A percentile compares a stretch with the other conserved stretches of the same genome.
Evolutionary conservation across 2,113 vertebrate genomes (phyloP).

Genomic region (Suncus etruscus): DNA sequence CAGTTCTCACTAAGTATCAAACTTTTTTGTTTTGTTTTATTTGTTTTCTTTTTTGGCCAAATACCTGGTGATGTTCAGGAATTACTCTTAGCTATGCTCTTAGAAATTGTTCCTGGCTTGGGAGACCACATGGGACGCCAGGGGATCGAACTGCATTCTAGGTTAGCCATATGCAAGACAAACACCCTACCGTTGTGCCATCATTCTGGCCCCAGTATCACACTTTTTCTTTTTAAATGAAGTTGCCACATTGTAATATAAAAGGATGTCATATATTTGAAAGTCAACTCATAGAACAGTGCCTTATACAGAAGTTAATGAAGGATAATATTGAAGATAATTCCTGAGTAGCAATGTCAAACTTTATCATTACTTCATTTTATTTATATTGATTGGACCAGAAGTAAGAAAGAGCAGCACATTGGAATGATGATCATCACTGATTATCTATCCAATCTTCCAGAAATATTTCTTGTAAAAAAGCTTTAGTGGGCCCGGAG

Average conservation of each 20-base stretch:
- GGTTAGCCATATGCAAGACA: too few species aligned
- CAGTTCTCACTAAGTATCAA: constrained; percentile 20
- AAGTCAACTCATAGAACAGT: neutral
- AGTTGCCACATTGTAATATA: constrained; percentile 16
- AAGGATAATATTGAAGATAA: neutral
- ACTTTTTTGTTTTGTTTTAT: neutral
- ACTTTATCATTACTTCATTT: neutral
- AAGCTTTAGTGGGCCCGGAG: neutral
- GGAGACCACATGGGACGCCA: too few species aligned
- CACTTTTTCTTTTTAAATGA: neutral
- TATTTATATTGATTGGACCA: neutral
- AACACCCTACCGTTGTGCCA: too few species aligned
- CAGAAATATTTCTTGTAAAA: neutral
- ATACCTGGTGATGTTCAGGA: too few species aligned
- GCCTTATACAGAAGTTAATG: neutral
- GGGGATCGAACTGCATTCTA: too few species aligned
- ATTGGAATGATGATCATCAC: neutral
- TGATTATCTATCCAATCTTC: neutral
- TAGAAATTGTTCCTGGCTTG: too few species aligned
- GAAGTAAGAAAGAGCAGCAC: neutral
- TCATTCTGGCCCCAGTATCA: neutral
- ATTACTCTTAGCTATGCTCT: too few species aligned
- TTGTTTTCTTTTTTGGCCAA: too few species aligned
- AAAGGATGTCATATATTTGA: neutral
- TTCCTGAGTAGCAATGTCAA: constrained; percentile 19